Percentiles rank a stretch among this genome's conserved stretches.
These are phyloP conservation scores for Gastrophryne carolinensis DNA, from an alignment of 2,797 vertebrate species.

Conservation along the genomic window DNA sequence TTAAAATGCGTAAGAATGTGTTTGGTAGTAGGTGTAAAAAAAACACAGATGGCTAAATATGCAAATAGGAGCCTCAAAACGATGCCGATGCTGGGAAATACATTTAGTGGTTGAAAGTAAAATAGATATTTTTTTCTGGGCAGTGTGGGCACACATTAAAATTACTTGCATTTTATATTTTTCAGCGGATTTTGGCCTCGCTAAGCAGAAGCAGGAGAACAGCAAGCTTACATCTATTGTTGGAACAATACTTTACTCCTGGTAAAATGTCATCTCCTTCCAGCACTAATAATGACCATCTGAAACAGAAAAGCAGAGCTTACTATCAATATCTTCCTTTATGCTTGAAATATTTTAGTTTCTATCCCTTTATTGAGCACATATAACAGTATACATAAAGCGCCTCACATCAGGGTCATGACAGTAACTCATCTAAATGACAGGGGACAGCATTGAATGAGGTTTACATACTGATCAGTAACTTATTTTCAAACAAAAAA, in stretches of 20 bases:
- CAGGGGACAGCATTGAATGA: too few species aligned
- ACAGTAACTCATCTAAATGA: too few species aligned
- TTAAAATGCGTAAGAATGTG: slow-evolving; percentile 28
- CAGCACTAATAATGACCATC: too few species aligned
- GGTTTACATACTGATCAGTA: too few species aligned
- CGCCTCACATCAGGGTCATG: too few species aligned
- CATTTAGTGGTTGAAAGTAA: not conserved
- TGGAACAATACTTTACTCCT: slow-evolving; percentile 87
- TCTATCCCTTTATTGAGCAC: too few species aligned
- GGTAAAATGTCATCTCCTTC: slow-evolving; percentile 74
- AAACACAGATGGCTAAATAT: not conserved
- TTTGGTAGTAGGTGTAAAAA: not conserved
- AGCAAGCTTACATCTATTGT: slow-evolving; percentile 85
- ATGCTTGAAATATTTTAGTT: too few species aligned
- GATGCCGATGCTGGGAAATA: slow-evolving; percentile 23
- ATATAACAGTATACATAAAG: too few species aligned
- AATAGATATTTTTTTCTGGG: not conserved
- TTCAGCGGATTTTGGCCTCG: slow-evolving; percentile 87
- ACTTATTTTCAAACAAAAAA: too few species aligned
- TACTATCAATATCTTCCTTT: not conserved
- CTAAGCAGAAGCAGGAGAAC: slow-evolving; percentile 89
- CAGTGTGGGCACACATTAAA: not conserved
- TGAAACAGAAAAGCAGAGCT: too few species aligned
- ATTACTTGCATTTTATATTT: slow-evolving; percentile 40
- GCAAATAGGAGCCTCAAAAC: not conserved